A percentile compares a stretch with the other conserved stretches of the same genome.
Conservation (phyloP, 2,797 vertebrate species). For the Pipistrellus pygmaeus region DNA sequence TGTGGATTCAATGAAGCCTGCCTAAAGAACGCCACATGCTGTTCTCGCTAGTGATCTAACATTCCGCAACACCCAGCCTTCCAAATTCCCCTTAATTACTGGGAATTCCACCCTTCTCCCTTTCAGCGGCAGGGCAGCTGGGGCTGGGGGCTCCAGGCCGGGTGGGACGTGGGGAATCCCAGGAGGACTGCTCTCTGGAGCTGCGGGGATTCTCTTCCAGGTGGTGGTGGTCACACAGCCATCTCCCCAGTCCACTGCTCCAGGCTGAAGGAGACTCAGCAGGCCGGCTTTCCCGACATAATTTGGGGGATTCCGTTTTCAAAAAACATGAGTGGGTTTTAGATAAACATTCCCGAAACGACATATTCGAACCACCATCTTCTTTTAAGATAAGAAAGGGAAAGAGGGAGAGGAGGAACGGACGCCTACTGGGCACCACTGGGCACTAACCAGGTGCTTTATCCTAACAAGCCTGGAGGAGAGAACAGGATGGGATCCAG, state of each 20-base stretch:
- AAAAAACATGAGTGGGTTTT: not conserved
- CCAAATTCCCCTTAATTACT: conserved; percentile 99
- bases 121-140: conserved; percentile 95
- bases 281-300: not conserved
- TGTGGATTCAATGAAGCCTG: conserved; percentile 99
- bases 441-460: not conserved
- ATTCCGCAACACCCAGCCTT: conserved; percentile 99
- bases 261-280: not conserved
- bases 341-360: not conserved
- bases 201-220: not conserved
- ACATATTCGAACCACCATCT: too few species aligned
- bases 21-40: conserved; percentile 99
- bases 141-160: conserved; percentile 91
- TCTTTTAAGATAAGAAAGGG: not conserved
- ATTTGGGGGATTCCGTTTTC: not conserved
- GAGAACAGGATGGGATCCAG: not conserved
- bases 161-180: conserved; percentile 90
- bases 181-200: conserved; percentile 74
- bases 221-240: not conserved
- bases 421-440: not conserved
- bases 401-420: not conserved
- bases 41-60: conserved; percentile 99
- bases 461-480: not conserved
- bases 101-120: conserved; percentile 98
- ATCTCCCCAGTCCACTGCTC: not conserved